Evolutionary conservation across 1,140 invertebrate genomes (phyloP), one percentile per base, ranked within the genome.

Genomic region (Drosophila dunni): DNA sequence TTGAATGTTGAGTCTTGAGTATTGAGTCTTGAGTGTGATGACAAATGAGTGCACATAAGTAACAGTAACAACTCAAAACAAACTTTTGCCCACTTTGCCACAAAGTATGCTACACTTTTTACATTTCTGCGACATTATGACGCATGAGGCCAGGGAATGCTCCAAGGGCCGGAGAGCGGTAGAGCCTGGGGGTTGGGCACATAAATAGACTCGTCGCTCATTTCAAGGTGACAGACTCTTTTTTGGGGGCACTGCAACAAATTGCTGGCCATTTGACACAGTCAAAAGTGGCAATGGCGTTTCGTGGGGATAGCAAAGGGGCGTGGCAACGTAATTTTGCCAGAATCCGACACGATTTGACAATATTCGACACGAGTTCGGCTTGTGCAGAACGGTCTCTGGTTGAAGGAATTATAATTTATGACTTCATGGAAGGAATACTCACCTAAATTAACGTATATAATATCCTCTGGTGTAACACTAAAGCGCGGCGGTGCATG

Each of bases 401-500:
- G 40, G 9, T 36, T 44, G 36, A 11, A 7, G 9, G 24, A 40
- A 6, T 4, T 4, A 13, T 72, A 63, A 79, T 81, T 72, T 79
- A 82, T 86, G 60, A 11, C 13, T 29, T 34, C 29, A 13, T 29
- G 40, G 40, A 53, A 38, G 17, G 17, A 24, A 92, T 20, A 20
- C 92, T 93, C 81, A 94, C 94, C 94, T 93, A 98, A 95, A 94
- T 98, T 97, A 85, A 99, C 98, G 94, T 98, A 98, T 91, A 98
- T 97, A 92, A 98, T 96, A 92, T 98, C 97, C 93, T 98, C 97
- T 75, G 97, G 97, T 90, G 96, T 98, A 92, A 97, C 96, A 93
- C 96, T 96, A 94, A 99, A 98, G 91, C 96, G 95, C 75, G 98
- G 98, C 89, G 98, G 97, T 91, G 96, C 96, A 94, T 98, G 97